Conservation (phyloP, 2,113 vertebrate species). For the Cynocephalus volans region DNA sequence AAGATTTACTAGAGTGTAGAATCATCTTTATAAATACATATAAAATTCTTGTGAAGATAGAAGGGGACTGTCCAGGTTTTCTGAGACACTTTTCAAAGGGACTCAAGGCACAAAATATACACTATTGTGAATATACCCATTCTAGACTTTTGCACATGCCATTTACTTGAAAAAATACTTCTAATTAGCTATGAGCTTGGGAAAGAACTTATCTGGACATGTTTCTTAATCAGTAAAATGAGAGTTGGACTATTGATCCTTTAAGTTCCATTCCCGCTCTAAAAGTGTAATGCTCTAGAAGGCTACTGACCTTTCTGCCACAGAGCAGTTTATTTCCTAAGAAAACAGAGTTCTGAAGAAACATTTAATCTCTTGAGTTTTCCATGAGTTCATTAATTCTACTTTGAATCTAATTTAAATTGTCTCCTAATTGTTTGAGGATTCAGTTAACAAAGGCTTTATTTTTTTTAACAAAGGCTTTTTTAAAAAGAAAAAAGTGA, state of each 20-base stretch:
- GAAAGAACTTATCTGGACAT: slow-evolving; percentile 5
- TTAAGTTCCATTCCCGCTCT: neutral
- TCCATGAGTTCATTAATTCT: slow-evolving; percentile 23
- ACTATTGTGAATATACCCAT: slow-evolving; percentile 56
- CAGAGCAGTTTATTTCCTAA: slow-evolving; percentile 14
- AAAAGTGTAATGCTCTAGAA: neutral
- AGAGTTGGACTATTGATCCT: neutral
- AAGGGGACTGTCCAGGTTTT: slow-evolving; percentile 40
- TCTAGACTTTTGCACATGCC: neutral
- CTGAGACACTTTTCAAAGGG: slow-evolving; percentile 69
- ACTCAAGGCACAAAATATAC: slow-evolving; percentile 80
- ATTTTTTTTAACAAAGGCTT: slow-evolving; percentile 25
- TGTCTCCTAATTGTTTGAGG: neutral
- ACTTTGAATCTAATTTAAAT: slow-evolving; percentile 67
- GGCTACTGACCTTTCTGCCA: neutral
- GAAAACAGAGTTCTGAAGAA: slow-evolving; percentile 59
- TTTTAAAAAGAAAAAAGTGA: slow-evolving; percentile 24
- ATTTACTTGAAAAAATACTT: slow-evolving; percentile 15
- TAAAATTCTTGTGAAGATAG: slow-evolving; percentile 73
- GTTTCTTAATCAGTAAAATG: slow-evolving; percentile 46
- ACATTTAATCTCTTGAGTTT: slow-evolving; percentile 20
- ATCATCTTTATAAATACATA: slow-evolving; percentile 81
- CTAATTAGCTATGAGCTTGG: neutral
- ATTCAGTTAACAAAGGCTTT: slow-evolving; percentile 50
- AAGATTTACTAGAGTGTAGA: slow-evolving; percentile 48